Percentiles rank a stretch among this genome's conserved stretches.
These are phyloP conservation scores for Leuciscus idus DNA, from an alignment of 2,113 vertebrate genomes.

Conservation along the genomic window DNA sequence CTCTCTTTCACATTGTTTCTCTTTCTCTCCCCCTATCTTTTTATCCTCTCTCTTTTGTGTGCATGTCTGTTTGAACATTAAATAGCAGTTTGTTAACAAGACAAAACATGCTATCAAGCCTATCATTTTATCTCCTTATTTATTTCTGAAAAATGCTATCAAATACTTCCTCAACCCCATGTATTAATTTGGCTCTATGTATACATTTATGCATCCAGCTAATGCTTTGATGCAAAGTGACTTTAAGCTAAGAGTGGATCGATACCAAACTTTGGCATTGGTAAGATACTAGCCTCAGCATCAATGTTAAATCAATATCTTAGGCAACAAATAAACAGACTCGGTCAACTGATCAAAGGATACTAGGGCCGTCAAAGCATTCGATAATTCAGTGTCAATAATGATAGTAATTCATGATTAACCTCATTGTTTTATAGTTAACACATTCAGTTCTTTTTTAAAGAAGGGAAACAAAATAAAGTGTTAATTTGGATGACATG, in stretches of 20 bases:
- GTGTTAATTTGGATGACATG: background rate
- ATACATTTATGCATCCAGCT: background rate
- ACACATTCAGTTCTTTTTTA: background rate
- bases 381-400: background rate
- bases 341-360: background rate
- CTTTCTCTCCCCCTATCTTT: slow-evolving; percentile 7
- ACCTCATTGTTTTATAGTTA: background rate
- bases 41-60: background rate
- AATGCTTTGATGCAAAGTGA: background rate
- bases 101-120: background rate
- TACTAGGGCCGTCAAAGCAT: background rate
- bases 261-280: background rate
- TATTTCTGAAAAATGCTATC: slow-evolving; percentile 13
- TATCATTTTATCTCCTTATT: background rate
- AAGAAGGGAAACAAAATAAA: background rate
- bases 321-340: background rate
- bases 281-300: background rate
- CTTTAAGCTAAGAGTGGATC: background rate
- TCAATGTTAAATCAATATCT: background rate
- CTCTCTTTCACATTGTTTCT: background rate
- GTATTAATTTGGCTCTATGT: background rate
- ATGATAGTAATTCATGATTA: background rate
- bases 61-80: background rate
- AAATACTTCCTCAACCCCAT: background rate
- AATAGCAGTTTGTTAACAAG: slow-evolving; percentile 1